Base-by-base conservation (phyloP, 2,888 invertebrate genomes). In the Rhagophthalmus giganteus region DNA sequence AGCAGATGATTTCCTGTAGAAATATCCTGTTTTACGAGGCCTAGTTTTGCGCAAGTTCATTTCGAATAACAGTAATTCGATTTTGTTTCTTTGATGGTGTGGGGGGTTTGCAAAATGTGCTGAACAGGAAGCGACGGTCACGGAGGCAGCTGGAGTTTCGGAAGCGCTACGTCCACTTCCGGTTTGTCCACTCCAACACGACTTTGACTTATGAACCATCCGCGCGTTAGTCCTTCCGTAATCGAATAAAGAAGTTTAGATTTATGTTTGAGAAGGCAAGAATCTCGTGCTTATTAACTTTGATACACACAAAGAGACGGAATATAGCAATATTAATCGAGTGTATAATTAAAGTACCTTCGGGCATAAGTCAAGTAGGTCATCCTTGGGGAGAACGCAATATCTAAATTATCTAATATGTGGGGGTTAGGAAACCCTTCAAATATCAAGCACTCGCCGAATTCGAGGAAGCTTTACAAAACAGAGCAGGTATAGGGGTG, bases 61-160 rank as follows among this genome's bases (percentile, higher is more conserved):
- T 41, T 34, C 37, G 38, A 44, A 44, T 33, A 12, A 13, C 33
- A 12, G 20, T 50, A 50, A 50, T 26, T 33, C 24, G 24, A 37
- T 51, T 51, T 51, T 16, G 34, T 30, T 51, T 51, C 38, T 37
- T 37, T 45, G 20, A 15, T 35, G 32, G 15, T 16, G 25, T n/a
- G n/a, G n/a, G 16, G 44, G 44, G 26, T 7, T 38, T 32, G 12
- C 24, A 34, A 41, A 35, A 30, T 37, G 28, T 35, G 32, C 30
- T 32, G 15, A 16, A 32, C 45, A 54, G 49, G 49, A 54, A 50
- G 49, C 27, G 50, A 30, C 40, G 26, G 49, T 20, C 33, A 42
- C 34, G 53, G 53, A 41, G 53, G 42, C 57, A 53, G 57, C 53
- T 53, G 57, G 45, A 55, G 47, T 47, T 55, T 52, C 55, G 57